Base-by-base conservation (phyloP, 2,888 invertebrate genomes). In the Ferrisia virgata region DNA sequence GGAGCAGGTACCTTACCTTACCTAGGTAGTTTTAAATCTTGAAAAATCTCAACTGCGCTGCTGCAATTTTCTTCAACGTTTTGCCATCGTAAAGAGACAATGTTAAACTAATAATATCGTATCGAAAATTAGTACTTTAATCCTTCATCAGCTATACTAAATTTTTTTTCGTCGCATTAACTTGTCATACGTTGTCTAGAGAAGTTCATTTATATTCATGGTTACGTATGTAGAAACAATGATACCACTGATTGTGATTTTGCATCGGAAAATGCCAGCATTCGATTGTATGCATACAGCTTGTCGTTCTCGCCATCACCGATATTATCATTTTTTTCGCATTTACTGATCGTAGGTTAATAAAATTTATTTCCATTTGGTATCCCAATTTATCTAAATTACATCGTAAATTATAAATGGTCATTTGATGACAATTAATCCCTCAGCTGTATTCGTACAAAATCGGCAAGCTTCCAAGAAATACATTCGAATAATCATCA, bases 271-370 rank as follows among this genome's bases (percentile, higher is more conserved):
- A n/a, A n/a, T n/a, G n/a, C n/a, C n/a, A 53, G 43, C 8, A 22
- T 53, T 53, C 53, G 53, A 53, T 53, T 9, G 22, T 22, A 53
- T 1, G 5, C 4, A 2, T n/a, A n/a, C n/a, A n/a, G n/a, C n/a
- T n/a, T n/a, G n/a, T n/a, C n/a, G n/a, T 25, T 9, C 33, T 31
- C n/a, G 31, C 13, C n/a, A 76, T 76, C 28, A 18, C 36, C 72
- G 9, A 36, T 72, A 76, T 76, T 76, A 76, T 76, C 72, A 76
- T 76, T 76, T 76, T 76, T 76, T 76, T 76, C 36, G 33, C 72
- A 76, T 36, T 76, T 36, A 76, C 36, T 9, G 36, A 36, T 9
- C 36, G 9, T 13, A 15, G 8, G 13, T 76, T 76, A 18, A 76
- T 76, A 18, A 76, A 76, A 76, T 76, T 8, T 36, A 18, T 9